Percentiles rank a stretch among this genome's conserved stretches.
phyloP scores from a whole-genome alignment of 2,888 invertebrate species.

The Aplocera efformata region DNA sequence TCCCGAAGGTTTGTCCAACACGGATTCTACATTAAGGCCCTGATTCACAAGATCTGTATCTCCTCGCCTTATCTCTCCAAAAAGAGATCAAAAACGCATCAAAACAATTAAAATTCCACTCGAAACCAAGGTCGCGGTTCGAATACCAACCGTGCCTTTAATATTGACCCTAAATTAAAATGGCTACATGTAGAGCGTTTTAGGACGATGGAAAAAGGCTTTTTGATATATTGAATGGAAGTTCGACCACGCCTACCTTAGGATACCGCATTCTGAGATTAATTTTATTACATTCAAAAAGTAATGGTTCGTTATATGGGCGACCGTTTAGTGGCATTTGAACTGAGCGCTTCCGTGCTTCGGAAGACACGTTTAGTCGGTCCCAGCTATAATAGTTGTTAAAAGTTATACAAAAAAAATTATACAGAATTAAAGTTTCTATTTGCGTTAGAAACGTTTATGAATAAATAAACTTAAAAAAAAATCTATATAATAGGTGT shows the following conservation, averaged over 20 bases:
- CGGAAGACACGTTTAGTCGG: too few relatives aligned
- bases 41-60: constrained; percentile 15
- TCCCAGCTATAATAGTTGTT: too few relatives aligned
- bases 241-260: constrained; percentile 21
- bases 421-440: too few relatives aligned
- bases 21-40: constrained; percentile 20
- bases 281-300: constrained; percentile 1
- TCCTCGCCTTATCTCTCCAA: constrained; percentile 13
- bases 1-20: constrained; percentile 16
- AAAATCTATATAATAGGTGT: too few relatives aligned
- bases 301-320: too few relatives aligned
- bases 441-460: too few relatives aligned
- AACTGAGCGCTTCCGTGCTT: too few relatives aligned
- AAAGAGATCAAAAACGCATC: constrained; percentile 19
- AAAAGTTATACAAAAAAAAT: too few relatives aligned
- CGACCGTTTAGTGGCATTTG: too few relatives aligned
- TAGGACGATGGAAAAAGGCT: constrained; percentile 18
- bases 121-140: constrained; percentile 15
- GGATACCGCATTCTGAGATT: constrained; percentile 4
- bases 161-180: constrained; percentile 18
- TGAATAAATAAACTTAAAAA: too few relatives aligned
- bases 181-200: constrained; percentile 14
- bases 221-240: constrained; percentile 33
- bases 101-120: constrained; percentile 25
- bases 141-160: constrained; percentile 19